phyloP scores from a whole-genome alignment of 2,113 vertebrate genomes.

The Raja brachyura region DNA sequence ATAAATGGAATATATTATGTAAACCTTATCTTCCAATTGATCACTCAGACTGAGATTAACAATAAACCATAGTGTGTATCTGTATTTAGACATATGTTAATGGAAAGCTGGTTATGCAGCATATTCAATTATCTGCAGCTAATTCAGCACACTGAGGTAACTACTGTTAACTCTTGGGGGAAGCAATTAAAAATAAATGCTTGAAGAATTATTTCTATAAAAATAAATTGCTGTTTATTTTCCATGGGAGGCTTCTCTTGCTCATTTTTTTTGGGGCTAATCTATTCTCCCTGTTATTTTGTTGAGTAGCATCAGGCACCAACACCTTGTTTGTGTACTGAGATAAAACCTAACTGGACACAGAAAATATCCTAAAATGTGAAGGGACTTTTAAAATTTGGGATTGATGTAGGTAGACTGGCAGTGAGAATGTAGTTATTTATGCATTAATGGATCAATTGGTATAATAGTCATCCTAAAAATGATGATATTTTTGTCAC shows the following conservation, averaged over 20 bases:
- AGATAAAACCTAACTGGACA: background rate
- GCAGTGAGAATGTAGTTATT: background rate
- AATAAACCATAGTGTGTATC: background rate
- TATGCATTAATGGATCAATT: background rate
- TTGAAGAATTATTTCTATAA: too few relatives aligned
- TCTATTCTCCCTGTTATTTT: background rate
- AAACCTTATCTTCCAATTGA: background rate
- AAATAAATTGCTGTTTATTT: too few relatives aligned
- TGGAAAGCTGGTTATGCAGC: background rate
- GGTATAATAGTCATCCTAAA: background rate
- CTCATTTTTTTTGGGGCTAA: too few relatives aligned
- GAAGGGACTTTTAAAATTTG: background rate
- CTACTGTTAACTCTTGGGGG: background rate
- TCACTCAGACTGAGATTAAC: background rate
- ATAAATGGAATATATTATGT: background rate
- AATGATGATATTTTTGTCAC: background rate
- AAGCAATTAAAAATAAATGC: background rate
- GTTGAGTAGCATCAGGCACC: background rate
- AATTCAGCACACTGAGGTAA: background rate
- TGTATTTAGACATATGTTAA: background rate
- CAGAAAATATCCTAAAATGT: background rate
- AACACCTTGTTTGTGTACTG: background rate
- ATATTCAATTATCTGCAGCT: background rate
- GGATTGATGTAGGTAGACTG: background rate
- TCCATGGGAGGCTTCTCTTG: too few relatives aligned